Evolutionary conservation across 2,888 invertebrate genomes (phyloP).

Genomic region (Lutraria lutraria): DNA sequence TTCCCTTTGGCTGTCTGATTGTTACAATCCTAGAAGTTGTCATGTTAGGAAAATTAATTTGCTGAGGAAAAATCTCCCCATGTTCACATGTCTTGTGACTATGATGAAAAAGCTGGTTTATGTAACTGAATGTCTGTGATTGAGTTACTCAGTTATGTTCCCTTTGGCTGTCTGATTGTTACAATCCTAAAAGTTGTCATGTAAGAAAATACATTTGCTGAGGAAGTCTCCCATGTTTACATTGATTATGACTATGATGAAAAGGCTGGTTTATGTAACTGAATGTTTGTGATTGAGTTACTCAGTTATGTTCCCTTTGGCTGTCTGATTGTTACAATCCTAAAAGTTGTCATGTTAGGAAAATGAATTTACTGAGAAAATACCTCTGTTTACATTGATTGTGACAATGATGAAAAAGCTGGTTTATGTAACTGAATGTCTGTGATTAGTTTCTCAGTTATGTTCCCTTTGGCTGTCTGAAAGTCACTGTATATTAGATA

Average conservation of each 20-base stretch:
- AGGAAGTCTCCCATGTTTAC: too few relatives aligned
- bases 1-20: slow-evolving; percentile 28
- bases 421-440: slow-evolving; percentile 10
- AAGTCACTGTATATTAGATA: background rate
- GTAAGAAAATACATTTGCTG: too few relatives aligned
- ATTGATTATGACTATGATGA: background rate
- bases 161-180: slow-evolving; percentile 18
- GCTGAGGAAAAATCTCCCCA: too few relatives aligned
- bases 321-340: background rate
- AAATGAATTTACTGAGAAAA: too few relatives aligned
- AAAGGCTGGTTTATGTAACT: slow-evolving; percentile 10
- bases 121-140: slow-evolving; percentile 3
- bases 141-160: slow-evolving; percentile 11
- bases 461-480: slow-evolving; percentile 26
- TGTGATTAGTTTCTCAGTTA: slow-evolving; percentile 13
- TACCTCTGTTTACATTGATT: background rate
- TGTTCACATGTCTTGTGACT: background rate
- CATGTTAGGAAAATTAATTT: background rate
- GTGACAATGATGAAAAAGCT: slow-evolving; percentile 16
- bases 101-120: slow-evolving; percentile 13
- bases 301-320: slow-evolving; percentile 22
- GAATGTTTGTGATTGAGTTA: background rate
- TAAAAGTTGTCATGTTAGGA: too few relatives aligned
- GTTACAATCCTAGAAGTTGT: background rate
- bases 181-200: background rate